phyloP scores from a whole-genome alignment of 2,888 invertebrate genomes.

The Lithodes maja region DNA sequence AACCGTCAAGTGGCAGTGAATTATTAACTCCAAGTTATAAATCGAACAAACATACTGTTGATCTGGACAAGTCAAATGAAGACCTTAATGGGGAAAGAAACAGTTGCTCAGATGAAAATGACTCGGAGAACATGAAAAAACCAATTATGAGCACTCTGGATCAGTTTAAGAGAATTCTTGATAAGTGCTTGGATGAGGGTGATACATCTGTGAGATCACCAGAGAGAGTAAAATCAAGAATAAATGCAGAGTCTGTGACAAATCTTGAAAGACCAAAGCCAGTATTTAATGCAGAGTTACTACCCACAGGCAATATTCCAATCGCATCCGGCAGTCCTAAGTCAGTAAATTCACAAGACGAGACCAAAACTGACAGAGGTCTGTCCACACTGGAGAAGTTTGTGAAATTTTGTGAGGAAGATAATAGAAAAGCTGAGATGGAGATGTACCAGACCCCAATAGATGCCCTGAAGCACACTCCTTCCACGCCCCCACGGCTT shows the following conservation, averaged over 20 bases:
- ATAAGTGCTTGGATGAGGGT: background rate
- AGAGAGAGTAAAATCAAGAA: no score
- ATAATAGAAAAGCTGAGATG: conserved; percentile 1
- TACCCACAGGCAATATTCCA: no score
- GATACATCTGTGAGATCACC: background rate
- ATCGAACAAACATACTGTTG: background rate
- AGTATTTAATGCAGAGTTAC: no score
- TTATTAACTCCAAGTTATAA: background rate
- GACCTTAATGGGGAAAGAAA: background rate
- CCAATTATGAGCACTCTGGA: background rate
- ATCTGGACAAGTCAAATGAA: background rate
- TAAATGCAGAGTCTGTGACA: no score
- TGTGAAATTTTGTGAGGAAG: conserved; percentile 41
- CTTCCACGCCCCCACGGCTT: conserved; percentile 40
- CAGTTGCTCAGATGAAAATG: background rate
- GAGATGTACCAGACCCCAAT: conserved; percentile 33
- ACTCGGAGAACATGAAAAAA: background rate
- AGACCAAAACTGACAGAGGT: background rate
- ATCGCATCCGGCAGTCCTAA: background rate
- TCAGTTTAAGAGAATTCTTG: conserved; percentile 4
- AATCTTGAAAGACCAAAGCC: no score
- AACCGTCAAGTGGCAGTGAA: background rate
- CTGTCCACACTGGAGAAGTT: conserved; percentile 45
- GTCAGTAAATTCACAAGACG: background rate
- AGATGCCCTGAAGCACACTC: conserved; percentile 28